Base-by-base conservation (phyloP, 1,140 invertebrate genomes). In the Conus betulinus region DNA sequence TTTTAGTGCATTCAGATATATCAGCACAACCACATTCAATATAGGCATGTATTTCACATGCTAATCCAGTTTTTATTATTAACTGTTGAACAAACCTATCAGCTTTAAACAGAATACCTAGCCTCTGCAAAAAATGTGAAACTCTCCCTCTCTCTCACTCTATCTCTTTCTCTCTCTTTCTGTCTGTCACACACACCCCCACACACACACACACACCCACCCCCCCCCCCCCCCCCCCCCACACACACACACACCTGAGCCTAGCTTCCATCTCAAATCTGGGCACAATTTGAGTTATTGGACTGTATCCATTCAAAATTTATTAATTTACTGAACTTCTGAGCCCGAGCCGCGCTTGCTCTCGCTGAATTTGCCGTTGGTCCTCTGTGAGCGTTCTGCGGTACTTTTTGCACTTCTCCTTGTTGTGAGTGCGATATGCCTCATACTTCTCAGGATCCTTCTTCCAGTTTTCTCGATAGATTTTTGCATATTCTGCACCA, bases 241-340 rank as follows among this genome's bases (percentile, higher is more conserved):
- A n/a, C n/a, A 39, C 39, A 39, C n/a, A 71, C 15, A 71, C 15
- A 71, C n/a, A 71, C 63, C 15, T 71, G 63, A 1, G n/a, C 15
- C 15, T 71, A 71, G 63, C 15, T n/a, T 17, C 63, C 1, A 71
- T 71, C 63, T 1, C n/a, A 71, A 71, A 71, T 71, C 15, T 71
- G 0, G 0, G 39, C 39, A 39, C 3, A 39, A 39, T 39, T 39
- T 39, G 39, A 39, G 39, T 39, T 39, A 0, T 39, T 39, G 39
- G 39, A 39, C 39, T 39, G 39, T 39, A 39, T 39, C 39, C 39
- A 39, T 39, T 39, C 39, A 39, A 39, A 39, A 3, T 71, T 17
- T 71, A 71, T 71, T 71, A 17, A 71, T 71, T 71, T 71, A 71
- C 63, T 71, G 63, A 17, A 71, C n/a, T 71, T 71, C 63, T 71